Percentiles rank a stretch among this genome's conserved stretches.
Conservation (phyloP, 37 sponge, comb jelly and placozoan genomes). For the Beroe forskalii region DNA sequence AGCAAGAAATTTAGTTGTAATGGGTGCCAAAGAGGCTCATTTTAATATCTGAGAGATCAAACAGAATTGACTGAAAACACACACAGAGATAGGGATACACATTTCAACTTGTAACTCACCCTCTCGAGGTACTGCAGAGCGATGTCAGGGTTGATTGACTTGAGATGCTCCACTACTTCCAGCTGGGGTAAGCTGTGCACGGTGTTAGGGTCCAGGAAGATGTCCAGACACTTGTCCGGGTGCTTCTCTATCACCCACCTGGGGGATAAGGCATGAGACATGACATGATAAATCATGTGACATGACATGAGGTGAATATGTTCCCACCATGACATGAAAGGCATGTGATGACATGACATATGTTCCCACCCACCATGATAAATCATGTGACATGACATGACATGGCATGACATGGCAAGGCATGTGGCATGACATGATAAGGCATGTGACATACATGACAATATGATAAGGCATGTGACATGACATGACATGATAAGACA, state of each 20-base stretch:
- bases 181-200: constrained; percentile 17
- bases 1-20: too few relatives aligned
- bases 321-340: background rate
- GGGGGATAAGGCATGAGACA: background rate
- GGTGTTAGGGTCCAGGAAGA: constrained; percentile 39
- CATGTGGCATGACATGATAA: too few relatives aligned
- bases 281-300: background rate
- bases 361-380: too few relatives aligned
- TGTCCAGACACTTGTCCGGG: constrained; percentile 48
- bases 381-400: background rate
- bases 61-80: too few relatives aligned
- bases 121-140: constrained; percentile 53
- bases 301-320: background rate
- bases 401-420: too few relatives aligned
- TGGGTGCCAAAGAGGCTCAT: too few relatives aligned
- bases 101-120: constrained; percentile 5
- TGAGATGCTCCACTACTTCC: constrained; percentile 48
- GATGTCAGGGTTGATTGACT: constrained; percentile 40
- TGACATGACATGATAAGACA: too few relatives aligned
- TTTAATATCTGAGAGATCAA: too few relatives aligned
- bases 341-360: too few relatives aligned
- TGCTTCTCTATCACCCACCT: constrained; percentile 66
- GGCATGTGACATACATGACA: too few relatives aligned
- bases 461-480: too few relatives aligned
- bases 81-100: too few relatives aligned